Conservation (phyloP, 1,140 invertebrate species). For the Cydia splendana region DNA sequence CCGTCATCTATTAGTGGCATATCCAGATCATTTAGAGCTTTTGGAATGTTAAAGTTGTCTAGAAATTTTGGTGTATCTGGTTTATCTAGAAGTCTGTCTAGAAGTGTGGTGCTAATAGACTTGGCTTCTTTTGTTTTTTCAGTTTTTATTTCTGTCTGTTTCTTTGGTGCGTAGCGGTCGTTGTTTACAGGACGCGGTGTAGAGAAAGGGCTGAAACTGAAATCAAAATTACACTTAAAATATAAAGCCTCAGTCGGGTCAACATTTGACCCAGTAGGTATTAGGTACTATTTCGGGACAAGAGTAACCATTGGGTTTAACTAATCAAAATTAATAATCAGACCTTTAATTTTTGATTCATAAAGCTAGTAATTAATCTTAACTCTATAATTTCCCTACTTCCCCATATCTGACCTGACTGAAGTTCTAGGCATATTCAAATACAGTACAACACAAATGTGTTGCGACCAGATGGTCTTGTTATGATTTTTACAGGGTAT, state of each 20-base stretch:
- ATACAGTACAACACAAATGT: too few relatives aligned
- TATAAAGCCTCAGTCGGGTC: neutral
- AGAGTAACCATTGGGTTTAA: too few relatives aligned
- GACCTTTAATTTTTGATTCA: too few relatives aligned
- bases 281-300: too few relatives aligned
- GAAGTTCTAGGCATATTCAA: too few relatives aligned
- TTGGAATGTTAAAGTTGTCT: neutral
- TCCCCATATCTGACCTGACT: too few relatives aligned
- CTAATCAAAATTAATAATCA: too few relatives aligned
- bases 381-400: too few relatives aligned
- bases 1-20: constrained; percentile 5
- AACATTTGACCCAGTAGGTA: too few relatives aligned
- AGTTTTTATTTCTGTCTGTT: constrained; percentile 33
- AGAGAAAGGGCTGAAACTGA: constrained; percentile 65
- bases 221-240: constrained; percentile 28
- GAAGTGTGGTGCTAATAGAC: neutral
- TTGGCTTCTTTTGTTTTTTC: constrained; percentile 35
- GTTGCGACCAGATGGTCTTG: too few relatives aligned
- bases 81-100: neutral
- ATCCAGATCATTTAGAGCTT: neutral
- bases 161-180: constrained; percentile 51
- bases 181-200: constrained; percentile 52
- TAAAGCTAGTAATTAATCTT: too few relatives aligned
- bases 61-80: neutral
- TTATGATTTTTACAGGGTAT: too few relatives aligned